Evolutionary conservation across 1,140 invertebrate species (phyloP).

Genomic region (Rhyzopertha dominica): DNA sequence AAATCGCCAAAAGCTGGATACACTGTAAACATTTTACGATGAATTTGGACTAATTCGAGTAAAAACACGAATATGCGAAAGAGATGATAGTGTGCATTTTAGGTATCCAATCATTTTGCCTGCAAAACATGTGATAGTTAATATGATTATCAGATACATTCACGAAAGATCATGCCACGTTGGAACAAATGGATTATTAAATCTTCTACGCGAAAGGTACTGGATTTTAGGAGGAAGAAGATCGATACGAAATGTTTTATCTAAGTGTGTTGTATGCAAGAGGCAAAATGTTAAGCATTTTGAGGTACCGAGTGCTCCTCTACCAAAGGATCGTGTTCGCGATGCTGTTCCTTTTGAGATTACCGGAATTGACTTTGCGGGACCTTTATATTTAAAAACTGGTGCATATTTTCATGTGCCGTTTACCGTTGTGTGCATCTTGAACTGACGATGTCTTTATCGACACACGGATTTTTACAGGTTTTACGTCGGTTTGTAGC

Average conservation of each 20-base stretch:
- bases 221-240: constrained; percentile 18
- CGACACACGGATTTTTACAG: constrained; percentile 18
- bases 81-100: constrained; percentile 7
- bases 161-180: constrained; percentile 9
- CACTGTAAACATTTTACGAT: constrained; percentile 4
- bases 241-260: constrained; percentile 13
- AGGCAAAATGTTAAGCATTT: constrained; percentile 22
- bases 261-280: constrained; percentile 26
- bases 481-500: constrained; percentile 5
- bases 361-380: constrained; percentile 34
- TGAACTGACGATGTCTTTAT: constrained; percentile 36
- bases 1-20: neutral
- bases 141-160: neutral
- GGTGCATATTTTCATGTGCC: constrained; percentile 36
- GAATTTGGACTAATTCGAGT: constrained; percentile 8
- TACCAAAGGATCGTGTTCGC: constrained; percentile 32
- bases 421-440: constrained; percentile 41
- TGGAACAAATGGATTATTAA: constrained; percentile 8
- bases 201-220: constrained; percentile 20
- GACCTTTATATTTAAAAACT: constrained; percentile 29
- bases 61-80: constrained; percentile 1
- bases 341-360: constrained; percentile 35
- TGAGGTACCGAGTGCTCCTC: constrained; percentile 20
- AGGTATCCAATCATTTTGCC: constrained; percentile 14
- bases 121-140: constrained; percentile 11